Evolutionary conservation across 2,888 invertebrate species (phyloP), one percentile per base, ranked within the genome.

Genomic region (Argyra leucocephala): DNA sequence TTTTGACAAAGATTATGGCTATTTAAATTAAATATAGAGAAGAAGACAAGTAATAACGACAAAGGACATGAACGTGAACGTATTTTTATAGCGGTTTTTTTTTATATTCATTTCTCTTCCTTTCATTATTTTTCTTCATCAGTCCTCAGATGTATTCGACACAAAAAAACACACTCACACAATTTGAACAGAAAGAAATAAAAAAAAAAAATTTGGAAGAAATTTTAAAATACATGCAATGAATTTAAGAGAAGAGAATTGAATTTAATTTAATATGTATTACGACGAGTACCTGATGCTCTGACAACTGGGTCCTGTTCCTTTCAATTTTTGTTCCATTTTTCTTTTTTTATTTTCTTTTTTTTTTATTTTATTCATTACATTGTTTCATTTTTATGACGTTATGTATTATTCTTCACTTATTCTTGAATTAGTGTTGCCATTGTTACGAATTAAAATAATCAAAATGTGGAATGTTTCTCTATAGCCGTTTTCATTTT

Each of bases 231-330:
- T 12, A 31, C 31, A 48, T n/a, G 48, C n/a, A 48, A 48, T 48
- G 48, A 48, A 48, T 48, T 18, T 18, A 48, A 3, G 48, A 48
- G 15, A 48, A 48, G 18, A 48, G 48, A 48, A 48, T 48, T 48
- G 48, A 48, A 48, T 48, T 48, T 48, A 48, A 48, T 48, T 48
- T 48, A 48, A 48, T 48, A 48, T 48, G 48, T 48, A 48, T 48
- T 48, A 48, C 48, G 15, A 48, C 12, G 48, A 18, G 48, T 48
- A 48, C 48, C 48, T 48, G 48, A 48, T 48, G 48, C 18, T n/a
- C 48, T 48, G n/a, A n/a, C 48, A 48, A 48, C 18, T 48, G 48
- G 48, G 18, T 48, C 31, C 31, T 48, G 48, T 48, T 31, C 31
- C 31, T 31, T 31, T 31, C 26, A 26, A 6, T 26, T 37, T 37